phyloP scores from a whole-genome alignment of 2,113 vertebrate species.

The Danionella cerebrum region DNA sequence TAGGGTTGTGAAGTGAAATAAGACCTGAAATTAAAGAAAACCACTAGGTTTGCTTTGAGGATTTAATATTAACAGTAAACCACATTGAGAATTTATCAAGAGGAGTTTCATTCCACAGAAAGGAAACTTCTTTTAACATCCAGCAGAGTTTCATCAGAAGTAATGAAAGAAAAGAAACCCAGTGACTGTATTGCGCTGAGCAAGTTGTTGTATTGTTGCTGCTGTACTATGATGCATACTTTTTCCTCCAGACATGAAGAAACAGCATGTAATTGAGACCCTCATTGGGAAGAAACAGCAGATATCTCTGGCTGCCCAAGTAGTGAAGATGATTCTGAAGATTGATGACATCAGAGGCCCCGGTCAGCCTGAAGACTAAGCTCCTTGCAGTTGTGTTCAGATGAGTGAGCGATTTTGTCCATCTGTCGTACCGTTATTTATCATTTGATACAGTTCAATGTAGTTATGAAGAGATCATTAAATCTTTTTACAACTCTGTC shows the following conservation, averaged over 20 bases:
- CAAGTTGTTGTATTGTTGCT: no score
- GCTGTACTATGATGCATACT: no score
- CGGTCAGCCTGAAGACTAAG: slow-evolving; percentile 85
- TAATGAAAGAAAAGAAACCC: no score
- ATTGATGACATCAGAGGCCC: slow-evolving; percentile 92
- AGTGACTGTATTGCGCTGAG: no score
- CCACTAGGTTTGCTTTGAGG: no score
- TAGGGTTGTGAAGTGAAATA: no score
- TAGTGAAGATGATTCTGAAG: slow-evolving; percentile 97
- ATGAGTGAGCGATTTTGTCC: slow-evolving; percentile 22
- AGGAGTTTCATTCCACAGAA: no score
- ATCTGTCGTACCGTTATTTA: slow-evolving; percentile 62
- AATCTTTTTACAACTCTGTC: slow-evolving; percentile 48
- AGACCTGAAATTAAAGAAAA: no score
- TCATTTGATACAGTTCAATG: slow-evolving; percentile 55
- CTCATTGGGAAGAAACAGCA: slow-evolving; percentile 97
- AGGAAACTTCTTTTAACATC: no score
- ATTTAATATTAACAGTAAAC: no score
- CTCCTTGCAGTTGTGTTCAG: not conserved
- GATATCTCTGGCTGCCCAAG: slow-evolving; percentile 88
- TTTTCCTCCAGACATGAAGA: slow-evolving; percentile 82
- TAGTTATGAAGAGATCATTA: slow-evolving; percentile 58
- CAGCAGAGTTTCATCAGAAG: no score
- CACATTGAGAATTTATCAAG: no score
- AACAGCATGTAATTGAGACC: slow-evolving; percentile 95